Base-by-base conservation (phyloP, 2,113 vertebrate species). In the Dipodomys merriami region DNA sequence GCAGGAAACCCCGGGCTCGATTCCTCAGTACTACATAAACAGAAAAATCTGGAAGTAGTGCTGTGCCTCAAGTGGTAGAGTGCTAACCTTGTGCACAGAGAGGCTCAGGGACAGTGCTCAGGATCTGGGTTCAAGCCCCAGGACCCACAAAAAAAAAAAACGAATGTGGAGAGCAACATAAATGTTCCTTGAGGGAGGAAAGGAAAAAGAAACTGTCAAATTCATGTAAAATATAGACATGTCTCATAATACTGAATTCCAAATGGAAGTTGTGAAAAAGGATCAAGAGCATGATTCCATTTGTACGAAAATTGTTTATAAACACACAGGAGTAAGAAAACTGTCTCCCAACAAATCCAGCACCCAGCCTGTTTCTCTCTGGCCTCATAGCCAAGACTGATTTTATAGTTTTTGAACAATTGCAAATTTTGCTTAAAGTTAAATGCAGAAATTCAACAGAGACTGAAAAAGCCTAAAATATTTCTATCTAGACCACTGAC, bases 401-500 rank as follows among this genome's bases (percentile, higher is more conserved):
- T 89, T 93, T 83, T 86, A 82, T 22, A 86, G 57, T 49, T 44
- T 86, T 49, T 83, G 57, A 95, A 90, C 23, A 4, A 15, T 65
- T 71, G 7, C 39, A 23, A 7, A 18, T 30, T 35, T 78, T 33
- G 30, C 39, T 60, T 20, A 62, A 62, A 57, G 62, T 78, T 29
- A 53, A 76, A 87, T 64, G 30, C 3, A 83, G 30, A 89, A 23
- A 87, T 79, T 79, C 77, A 84, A 44, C 25, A 83, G 73, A 83
- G 73, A 90, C 71, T 65, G 30, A 11, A 71, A 93, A 93, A 96
- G 10, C 13, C 81, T 62, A 82, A 93, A 89, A 67, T 91, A 88
- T 85, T 85, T 81, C 23, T 90, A 29, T 65, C 33, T 78, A 20
- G 19, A 29, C 25, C 30, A 93, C n/a, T 22, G 23, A 83, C 49